Conservation (phyloP, 2,797 vertebrate species). For the Rhabdomys pumilio region DNA sequence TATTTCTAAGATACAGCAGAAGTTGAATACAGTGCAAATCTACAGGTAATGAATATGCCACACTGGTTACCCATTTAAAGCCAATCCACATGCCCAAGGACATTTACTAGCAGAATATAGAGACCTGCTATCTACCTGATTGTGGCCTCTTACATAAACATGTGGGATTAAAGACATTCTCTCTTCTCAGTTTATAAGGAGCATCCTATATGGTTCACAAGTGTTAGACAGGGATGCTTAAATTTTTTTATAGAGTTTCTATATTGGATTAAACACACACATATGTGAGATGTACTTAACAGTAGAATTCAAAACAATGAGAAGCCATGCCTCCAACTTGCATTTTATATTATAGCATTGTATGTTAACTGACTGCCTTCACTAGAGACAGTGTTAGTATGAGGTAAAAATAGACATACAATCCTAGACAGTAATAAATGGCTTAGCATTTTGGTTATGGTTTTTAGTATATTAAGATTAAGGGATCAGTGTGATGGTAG, state of each 20-base stretch:
- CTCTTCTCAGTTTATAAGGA: fast-evolving
- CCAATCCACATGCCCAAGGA: neutral
- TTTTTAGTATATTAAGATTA: neutral
- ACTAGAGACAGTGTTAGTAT: neutral
- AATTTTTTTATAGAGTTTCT: neutral
- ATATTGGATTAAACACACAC: neutral
- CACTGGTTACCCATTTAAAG: neutral
- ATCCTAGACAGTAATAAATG: neutral
- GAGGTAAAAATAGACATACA: neutral
- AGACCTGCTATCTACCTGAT: fast-evolving
- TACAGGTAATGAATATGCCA: neutral
- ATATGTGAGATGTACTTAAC: neutral
- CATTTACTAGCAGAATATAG: neutral
- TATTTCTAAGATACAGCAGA: neutral
- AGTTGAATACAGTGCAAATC: neutral
- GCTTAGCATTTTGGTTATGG: neutral
- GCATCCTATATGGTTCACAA: neutral
- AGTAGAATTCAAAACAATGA: neutral
- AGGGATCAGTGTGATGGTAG: neutral
- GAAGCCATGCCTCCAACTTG: too few relatives aligned
- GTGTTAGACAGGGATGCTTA: neutral
- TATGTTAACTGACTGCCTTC: neutral
- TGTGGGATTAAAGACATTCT: neutral
- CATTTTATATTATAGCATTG: neutral
- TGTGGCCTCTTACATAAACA: neutral